phyloP scores from a whole-genome alignment of 2,888 invertebrate genomes.

The Gerris lacustris region DNA sequence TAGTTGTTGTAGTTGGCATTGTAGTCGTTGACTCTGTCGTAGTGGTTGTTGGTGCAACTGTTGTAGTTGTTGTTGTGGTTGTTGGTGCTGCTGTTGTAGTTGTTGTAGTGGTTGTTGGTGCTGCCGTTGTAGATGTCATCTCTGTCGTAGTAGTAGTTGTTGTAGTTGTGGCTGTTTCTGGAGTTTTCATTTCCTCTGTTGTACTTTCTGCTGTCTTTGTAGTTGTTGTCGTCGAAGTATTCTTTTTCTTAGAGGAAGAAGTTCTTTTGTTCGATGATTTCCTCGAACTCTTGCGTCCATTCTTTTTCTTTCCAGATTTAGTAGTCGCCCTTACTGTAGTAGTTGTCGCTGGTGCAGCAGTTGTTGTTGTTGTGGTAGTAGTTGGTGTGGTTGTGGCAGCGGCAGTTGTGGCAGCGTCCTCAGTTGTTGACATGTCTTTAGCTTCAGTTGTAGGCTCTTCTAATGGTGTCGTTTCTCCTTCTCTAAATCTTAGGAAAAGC shows the following conservation, averaged over 20 bases:
- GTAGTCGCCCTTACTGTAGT: slow-evolving; percentile 16
- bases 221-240: slow-evolving; percentile 1
- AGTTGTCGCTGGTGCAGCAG: slow-evolving; percentile 15
- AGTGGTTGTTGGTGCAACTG: slow-evolving; percentile 12
- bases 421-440: not conserved
- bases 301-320: not conserved
- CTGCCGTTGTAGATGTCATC: slow-evolving; percentile 10
- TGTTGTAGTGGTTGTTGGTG: slow-evolving; percentile 15
- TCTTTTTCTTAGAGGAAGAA: not conserved
- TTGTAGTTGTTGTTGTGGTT: slow-evolving; percentile 17
- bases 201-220: not conserved
- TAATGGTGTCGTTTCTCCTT: not conserved
- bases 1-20: slow-evolving; percentile 16
- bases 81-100: slow-evolving; percentile 15
- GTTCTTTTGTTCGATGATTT: not conserved
- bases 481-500: not conserved
- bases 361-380: slow-evolving; percentile 13
- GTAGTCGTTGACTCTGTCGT: slow-evolving; percentile 13
- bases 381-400: slow-evolving; percentile 2
- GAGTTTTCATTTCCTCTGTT: slow-evolving; percentile 4
- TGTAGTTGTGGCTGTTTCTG: not conserved
- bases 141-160: slow-evolving; percentile 2
- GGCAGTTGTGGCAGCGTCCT: not conserved
- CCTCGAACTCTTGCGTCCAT: not conserved
- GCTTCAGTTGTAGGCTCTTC: not conserved